Conservation (phyloP, 1,140 invertebrate species). For the Lucilia cuprina region DNA sequence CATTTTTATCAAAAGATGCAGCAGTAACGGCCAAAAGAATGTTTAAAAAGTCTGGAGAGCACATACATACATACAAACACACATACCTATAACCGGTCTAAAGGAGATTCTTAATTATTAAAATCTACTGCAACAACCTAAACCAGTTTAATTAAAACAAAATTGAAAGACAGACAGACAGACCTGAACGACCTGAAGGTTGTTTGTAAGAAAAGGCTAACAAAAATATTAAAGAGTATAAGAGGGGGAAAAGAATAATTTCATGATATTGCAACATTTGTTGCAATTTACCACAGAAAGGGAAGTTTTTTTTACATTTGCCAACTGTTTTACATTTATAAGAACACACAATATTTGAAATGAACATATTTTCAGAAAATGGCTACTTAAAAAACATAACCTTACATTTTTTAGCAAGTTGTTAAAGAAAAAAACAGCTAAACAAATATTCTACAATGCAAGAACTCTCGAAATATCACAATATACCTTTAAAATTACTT, state of each 20-base stretch:
- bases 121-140: neutral
- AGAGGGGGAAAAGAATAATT: neutral
- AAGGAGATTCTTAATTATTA: neutral
- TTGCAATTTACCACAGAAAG: neutral
- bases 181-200: neutral
- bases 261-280: neutral
- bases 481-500: too few relatives aligned
- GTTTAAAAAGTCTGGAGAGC: neutral
- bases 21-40: neutral
- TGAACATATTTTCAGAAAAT: constrained; percentile 15
- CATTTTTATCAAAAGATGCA: too few relatives aligned
- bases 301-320: neutral
- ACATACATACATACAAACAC: neutral
- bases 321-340: neutral
- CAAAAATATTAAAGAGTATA: neutral
- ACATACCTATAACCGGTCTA: neutral
- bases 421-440: neutral
- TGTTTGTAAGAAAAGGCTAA: neutral
- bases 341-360: neutral
- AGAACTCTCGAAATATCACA: neutral
- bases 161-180: neutral
- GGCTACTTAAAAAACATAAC: constrained; percentile 30
- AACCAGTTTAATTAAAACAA: neutral
- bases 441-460: neutral
- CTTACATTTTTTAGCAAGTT: neutral